Percentiles rank a stretch among this genome's conserved stretches.
phyloP scores from a whole-genome alignment of 1,140 invertebrate species.

The Bathynomus jamesi region DNA sequence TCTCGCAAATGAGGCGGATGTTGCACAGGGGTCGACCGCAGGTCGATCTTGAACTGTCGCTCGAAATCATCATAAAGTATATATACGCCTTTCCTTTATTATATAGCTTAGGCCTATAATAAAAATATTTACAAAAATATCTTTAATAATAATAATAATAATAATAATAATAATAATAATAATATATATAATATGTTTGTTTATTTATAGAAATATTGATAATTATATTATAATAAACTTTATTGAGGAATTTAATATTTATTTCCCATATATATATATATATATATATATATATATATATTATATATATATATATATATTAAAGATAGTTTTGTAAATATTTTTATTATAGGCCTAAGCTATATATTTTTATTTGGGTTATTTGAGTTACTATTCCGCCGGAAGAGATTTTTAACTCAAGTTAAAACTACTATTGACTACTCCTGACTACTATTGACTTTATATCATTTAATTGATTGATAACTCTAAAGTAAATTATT shows the following conservation, averaged over 20 bases:
- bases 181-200: not conserved
- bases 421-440: too few species aligned
- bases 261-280: not conserved
- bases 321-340: not conserved
- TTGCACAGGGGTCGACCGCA: too few species aligned
- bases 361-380: too few species aligned
- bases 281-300: constrained; percentile 1
- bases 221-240: not conserved
- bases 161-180: constrained; percentile 2
- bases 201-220: not conserved
- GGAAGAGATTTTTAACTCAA: too few species aligned
- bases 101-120: not conserved
- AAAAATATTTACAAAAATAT: not conserved
- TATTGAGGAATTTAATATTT: not conserved
- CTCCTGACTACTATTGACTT: too few species aligned
- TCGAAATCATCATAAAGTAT: too few species aligned
- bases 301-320: not conserved
- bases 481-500: not conserved
- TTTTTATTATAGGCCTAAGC: too few species aligned
- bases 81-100: too few species aligned
- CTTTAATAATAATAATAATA: not conserved
- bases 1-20: too few species aligned
- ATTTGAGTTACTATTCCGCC: too few species aligned
- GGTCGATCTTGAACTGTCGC: too few species aligned
- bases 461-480: too few species aligned